Base-by-base conservation (phyloP, 1,140 invertebrate species). In the Ganaspis sp. region DNA sequence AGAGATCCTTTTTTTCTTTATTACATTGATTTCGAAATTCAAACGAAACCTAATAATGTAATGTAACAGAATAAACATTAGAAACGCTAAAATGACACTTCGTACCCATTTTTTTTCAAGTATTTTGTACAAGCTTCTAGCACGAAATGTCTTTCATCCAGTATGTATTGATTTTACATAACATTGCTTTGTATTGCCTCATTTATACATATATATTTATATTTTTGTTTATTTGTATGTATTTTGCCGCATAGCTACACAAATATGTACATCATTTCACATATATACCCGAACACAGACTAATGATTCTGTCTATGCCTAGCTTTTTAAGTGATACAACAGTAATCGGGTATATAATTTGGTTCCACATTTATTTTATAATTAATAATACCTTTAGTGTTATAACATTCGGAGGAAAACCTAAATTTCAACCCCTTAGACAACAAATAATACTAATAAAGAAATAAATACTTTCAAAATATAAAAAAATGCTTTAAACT, bases 161-260 rank as follows among this genome's bases (percentile, higher is more conserved):
- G 54, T 58, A 58, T 21, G 19, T 11, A 58, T 58, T 11, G 19
- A 58, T 58, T 58, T 64, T 64, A 64, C 26, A 34, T 64, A 64
- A 64, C 58, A 58, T 73, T 75, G 72, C 26, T 74, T 74, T 34
- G 8, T 53, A 34, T 70, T 74, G 64, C 72, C 21, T 75, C 69
- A 70, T 77, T 72, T 75, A 70, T 69, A 45, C 70, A 58, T 54
- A 73, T 71, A 64, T 45, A 73, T 58, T 58, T 58, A 58, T 26
- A 58, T 58, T 26, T 26, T 21, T 54, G 49, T 58, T 58, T 58
- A 58, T 58, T 58, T 58, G 23, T 58, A 58, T 58, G 21, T 58
- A 58, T 58, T 26, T 58, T 58, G 54, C 54, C 54, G 54, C 54
- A 58, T 58, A 58, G 54, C 54, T 26, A 58, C 54, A 64, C 26